Base-by-base conservation (phyloP, 2,113 vertebrate species). In the Tricholaema leucomelas region DNA sequence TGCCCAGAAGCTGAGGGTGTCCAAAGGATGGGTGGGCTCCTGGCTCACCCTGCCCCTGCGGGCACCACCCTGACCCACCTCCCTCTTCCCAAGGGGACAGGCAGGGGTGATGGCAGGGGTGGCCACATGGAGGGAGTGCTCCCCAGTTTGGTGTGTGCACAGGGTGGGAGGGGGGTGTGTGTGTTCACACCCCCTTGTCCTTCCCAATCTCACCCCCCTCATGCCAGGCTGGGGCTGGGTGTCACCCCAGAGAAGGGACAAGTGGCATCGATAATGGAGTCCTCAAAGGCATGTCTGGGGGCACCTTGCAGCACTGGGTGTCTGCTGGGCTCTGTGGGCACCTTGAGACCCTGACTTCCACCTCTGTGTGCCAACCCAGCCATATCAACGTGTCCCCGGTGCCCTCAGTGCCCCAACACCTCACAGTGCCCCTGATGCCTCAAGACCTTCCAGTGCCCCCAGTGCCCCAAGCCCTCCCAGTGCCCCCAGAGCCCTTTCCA, bases 11-110 rank as follows among this genome's bases (percentile, higher is more conserved):
- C 10, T 24, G 38, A 30, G 30, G 65, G 2, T 24, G 20, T 42
- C 17, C 2, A 1, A 15, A 38, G 66, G 2, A 9, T 0, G 1
- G 2, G 1, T 3, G 14, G 31, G n/a, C 66, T 55, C 1, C 0
- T 10, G 4, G 35, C 27, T 46, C 33, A 3, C 35, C 8, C 25
- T 48, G 40, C 9, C 31, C 28, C 80, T 31, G 5, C 0, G 2
- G 48, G 60, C 24, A 19, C 35, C 48, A 27, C 38, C 40, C 33
- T 6, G 33, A 15, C 21, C 38, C 3, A 0, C 12, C 54, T 25
- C 33, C 13, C 35, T 70, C 56, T 19, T 58, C 30, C 40, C 0
- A 2, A 67, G 31, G 59, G 65, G 38, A 54, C 59, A 20, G 25
- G 33, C 11, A 19, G 28, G n/a, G 1, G 42, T 5, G 63, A 12